phyloP scores from a whole-genome alignment of 2,113 vertebrate genomes.

The Pyxicephalus adspersus region DNA sequence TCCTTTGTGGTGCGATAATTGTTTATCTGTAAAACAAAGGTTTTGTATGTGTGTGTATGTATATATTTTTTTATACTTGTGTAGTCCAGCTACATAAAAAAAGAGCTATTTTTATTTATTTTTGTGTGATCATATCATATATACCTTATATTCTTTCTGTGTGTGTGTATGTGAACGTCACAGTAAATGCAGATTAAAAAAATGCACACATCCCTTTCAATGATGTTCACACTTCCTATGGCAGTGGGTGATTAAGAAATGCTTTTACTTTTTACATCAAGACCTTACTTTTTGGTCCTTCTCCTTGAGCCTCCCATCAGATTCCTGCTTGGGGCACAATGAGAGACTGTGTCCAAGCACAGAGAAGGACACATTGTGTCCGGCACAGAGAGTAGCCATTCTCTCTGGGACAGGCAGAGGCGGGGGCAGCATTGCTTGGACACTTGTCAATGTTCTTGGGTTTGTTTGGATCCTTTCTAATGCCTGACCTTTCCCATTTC shows the following conservation, averaged over 20 bases:
- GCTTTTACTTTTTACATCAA: not conserved
- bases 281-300: slow-evolving; percentile 28
- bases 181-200: no score
- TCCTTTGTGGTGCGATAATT: no score
- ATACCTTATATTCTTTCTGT: no score
- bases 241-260: slow-evolving; percentile 4
- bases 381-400: slow-evolving; percentile 52
- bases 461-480: slow-evolving; percentile 56
- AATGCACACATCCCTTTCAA: not conserved
- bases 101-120: no score
- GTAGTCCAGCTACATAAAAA: no score
- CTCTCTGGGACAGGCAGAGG: slow-evolving; percentile 45
- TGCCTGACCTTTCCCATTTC: slow-evolving; percentile 54
- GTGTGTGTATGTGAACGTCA: no score
- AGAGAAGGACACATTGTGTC: slow-evolving; percentile 55
- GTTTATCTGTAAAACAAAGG: no score
- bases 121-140: no score
- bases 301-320: slow-evolving; percentile 23
- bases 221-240: not conserved
- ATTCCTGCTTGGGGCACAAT: slow-evolving; percentile 53
- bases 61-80: no score
- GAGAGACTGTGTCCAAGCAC: slow-evolving; percentile 48
- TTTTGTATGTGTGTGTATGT: no score
- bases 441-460: slow-evolving; percentile 50
- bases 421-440: slow-evolving; percentile 52